Conservation (phyloP, 2,797 vertebrate species). For the Microctenopoma steveboyesi region DNA sequence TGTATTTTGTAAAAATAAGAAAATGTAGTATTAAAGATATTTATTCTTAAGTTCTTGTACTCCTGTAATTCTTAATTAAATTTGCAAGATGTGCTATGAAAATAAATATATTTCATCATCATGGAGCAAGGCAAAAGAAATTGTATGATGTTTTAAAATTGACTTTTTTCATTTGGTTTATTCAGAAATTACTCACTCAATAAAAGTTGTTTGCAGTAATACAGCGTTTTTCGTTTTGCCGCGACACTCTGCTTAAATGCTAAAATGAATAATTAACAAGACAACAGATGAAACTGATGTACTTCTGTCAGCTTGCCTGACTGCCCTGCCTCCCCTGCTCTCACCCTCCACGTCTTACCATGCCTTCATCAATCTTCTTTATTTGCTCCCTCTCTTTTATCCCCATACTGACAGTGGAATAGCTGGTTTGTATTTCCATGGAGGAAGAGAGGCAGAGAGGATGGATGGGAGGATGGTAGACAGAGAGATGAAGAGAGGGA, state of each 20-base stretch:
- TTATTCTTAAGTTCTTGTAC: neutral
- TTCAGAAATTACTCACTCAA: too few species aligned
- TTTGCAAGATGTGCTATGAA: neutral
- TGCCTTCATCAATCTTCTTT: conserved; percentile 55
- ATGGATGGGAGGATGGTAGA: conserved; percentile 52
- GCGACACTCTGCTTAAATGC: conserved; percentile 42
- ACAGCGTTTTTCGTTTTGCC: conserved; percentile 12
- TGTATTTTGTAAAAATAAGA: too few species aligned
- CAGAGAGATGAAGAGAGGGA: conserved; percentile 58
- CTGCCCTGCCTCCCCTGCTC: neutral
- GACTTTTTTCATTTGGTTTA: too few species aligned
- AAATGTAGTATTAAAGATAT: neutral
- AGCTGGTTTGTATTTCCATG: conserved; percentile 46
- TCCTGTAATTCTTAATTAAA: neutral
- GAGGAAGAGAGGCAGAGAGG: conserved; percentile 37
- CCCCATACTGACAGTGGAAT: conserved; percentile 23
- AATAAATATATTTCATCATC: neutral
- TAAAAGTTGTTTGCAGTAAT: neutral
- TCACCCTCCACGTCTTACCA: conserved; percentile 33
- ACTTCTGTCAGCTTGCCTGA: conserved; percentile 35
- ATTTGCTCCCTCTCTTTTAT: conserved; percentile 42
- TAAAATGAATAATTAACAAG: conserved; percentile 61
- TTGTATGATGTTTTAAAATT: too few species aligned
- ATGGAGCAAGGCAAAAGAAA: too few species aligned
- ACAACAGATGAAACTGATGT: conserved; percentile 33